phyloP scores from a whole-genome alignment of 2,888 invertebrate genomes.

The Dryadula phaetusa region DNA sequence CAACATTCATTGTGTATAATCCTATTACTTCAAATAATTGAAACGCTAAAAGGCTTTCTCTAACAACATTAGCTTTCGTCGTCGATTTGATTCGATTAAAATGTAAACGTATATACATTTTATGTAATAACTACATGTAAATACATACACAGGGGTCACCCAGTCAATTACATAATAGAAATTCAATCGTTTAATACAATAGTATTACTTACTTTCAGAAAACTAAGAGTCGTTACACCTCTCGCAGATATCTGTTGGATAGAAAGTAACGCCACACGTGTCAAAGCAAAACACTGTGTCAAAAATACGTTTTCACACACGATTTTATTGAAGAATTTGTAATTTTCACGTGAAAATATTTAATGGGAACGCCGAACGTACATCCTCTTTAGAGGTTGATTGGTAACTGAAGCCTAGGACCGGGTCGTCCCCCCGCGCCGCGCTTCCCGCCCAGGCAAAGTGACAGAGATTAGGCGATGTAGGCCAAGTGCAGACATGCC shows the following conservation, averaged over 20 bases:
- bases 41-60: conserved; percentile 18
- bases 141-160: conserved; percentile 33
- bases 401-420: conserved; percentile 71
- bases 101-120: conserved; percentile 7
- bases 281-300: conserved; percentile 53
- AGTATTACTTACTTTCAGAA: conserved; percentile 60
- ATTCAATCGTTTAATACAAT: conserved; percentile 42
- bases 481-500: conserved; percentile 41
- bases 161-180: conserved; percentile 46
- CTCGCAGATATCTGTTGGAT: background rate
- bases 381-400: conserved; percentile 55
- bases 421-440: conserved; percentile 60
- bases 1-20: background rate
- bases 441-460: conserved; percentile 70
- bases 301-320: conserved; percentile 52
- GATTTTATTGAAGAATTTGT: conserved; percentile 71
- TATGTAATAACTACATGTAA: conserved; percentile 18
- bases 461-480: conserved; percentile 52
- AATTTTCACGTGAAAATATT: conserved; percentile 64
- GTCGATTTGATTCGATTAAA: conserved; percentile 14
- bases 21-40: conserved; percentile 10
- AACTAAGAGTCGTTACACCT: conserved; percentile 40
- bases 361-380: conserved; percentile 52
- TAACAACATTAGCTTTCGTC: conserved; percentile 13
- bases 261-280: conserved; percentile 54